Conservation (phyloP, 2,113 vertebrate genomes). For the Clarias batrachus region DNA sequence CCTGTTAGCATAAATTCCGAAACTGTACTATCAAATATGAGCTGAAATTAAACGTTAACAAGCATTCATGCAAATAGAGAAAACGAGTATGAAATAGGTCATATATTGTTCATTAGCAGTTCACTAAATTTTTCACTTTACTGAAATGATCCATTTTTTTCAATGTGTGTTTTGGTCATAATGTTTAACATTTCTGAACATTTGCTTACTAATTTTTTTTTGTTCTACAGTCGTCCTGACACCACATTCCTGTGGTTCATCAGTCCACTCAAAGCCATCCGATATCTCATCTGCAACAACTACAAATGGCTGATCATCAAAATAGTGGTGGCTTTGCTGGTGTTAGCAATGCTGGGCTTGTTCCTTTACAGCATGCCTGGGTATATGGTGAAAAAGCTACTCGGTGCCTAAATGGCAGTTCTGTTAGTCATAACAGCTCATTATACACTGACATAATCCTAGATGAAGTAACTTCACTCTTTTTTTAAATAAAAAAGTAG, state of each 20-base stretch:
- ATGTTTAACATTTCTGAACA: background rate
- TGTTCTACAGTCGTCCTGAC: conserved; percentile 83
- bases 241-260: conserved; percentile 94
- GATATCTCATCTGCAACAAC: conserved; percentile 86
- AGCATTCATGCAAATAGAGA: background rate
- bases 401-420: conserved; percentile 74
- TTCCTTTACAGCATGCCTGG: conserved; percentile 91
- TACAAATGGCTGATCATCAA: conserved; percentile 94
- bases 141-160: background rate
- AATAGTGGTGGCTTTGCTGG: conserved; percentile 81
- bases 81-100: background rate
- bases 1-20: background rate
- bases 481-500: too few relatives aligned
- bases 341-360: conserved; percentile 80
- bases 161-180: background rate
- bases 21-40: background rate
- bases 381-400: conserved; percentile 92
- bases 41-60: conserved; percentile 14
- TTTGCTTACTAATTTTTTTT: conserved; percentile 30
- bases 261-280: conserved; percentile 86
- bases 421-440: background rate
- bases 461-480: background rate
- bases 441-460: too few relatives aligned
- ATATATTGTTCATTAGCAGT: background rate
- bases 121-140: too few relatives aligned